phyloP scores from a whole-genome alignment of 2,797 vertebrate species.

The Trichosurus vulpecula region DNA sequence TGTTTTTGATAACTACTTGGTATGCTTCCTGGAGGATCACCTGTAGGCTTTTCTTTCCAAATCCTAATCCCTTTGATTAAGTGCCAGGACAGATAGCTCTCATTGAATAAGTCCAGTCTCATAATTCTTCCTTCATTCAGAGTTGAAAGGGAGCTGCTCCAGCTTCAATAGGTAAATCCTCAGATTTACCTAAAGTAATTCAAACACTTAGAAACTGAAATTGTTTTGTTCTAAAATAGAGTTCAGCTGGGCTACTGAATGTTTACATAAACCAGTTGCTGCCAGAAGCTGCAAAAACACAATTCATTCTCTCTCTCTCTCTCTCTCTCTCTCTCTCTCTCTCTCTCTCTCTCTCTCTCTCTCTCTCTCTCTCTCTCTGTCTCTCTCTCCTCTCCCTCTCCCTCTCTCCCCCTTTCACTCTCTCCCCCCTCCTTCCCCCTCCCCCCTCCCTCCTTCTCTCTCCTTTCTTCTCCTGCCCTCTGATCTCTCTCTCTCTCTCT shows the following conservation, averaged over 20 bases:
- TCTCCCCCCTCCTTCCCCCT: too few relatives aligned
- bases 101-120: constrained; percentile 90
- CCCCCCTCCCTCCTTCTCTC: too few relatives aligned
- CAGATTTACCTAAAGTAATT: constrained; percentile 87
- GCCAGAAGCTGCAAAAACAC: constrained; percentile 70
- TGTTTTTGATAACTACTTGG: constrained; percentile 99
- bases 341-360: not conserved
- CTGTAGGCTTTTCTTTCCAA: constrained; percentile 98
- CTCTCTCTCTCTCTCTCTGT: not conserved
- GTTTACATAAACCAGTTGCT: constrained; percentile 82
- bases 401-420: not conserved
- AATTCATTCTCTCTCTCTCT: not conserved
- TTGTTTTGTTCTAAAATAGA: constrained; percentile 85
- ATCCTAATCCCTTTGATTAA: constrained; percentile 99
- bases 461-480: too few relatives aligned
- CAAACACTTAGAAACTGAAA: constrained; percentile 87
- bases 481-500: too few relatives aligned
- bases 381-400: not conserved
- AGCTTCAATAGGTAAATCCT: constrained; percentile 89
- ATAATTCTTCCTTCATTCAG: constrained; percentile 90
- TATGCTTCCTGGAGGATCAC: constrained; percentile 99
- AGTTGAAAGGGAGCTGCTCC: constrained; percentile 89
- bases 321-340: rapidly evolving
- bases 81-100: constrained; percentile 97
- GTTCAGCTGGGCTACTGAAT: constrained; percentile 84